These are phyloP conservation scores for Diadromus collaris DNA, from an alignment of 2,888 invertebrate species.

Conservation along the genomic window DNA sequence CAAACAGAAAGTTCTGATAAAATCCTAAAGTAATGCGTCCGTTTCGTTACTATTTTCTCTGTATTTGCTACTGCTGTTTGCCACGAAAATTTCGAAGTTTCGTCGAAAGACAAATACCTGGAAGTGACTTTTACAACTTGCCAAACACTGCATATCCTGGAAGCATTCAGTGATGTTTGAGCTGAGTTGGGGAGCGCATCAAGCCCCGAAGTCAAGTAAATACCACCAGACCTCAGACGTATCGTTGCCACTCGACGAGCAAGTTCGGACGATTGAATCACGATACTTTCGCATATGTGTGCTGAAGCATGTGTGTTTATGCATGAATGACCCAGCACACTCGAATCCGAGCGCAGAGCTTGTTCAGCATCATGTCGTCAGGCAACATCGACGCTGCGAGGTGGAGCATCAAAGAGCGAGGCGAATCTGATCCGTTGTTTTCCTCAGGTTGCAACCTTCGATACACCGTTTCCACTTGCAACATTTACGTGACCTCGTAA, in stretches of 20 bases:
- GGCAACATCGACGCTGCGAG: neutral
- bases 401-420: constrained; percentile 5
- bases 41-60: neutral
- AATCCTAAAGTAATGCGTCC: neutral
- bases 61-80: neutral
- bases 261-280: neutral
- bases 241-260: neutral
- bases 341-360: neutral
- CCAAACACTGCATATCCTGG: neutral
- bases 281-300: neutral
- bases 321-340: neutral
- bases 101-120: neutral
- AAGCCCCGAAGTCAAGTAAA: constrained; percentile 3
- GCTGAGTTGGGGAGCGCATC: neutral
- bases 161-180: neutral
- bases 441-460: neutral
- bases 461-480: constrained; percentile 20
- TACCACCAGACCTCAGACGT: neutral
- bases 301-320: neutral
- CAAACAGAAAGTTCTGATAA: neutral
- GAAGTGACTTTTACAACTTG: neutral
- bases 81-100: neutral
- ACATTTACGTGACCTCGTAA: constrained; percentile 24
- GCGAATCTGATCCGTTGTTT: constrained; percentile 17
- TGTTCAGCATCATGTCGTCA: neutral